Evolutionary conservation across 2,797 vertebrate species (phyloP), one percentile per base, ranked within the genome.

Genomic region (Tinamus major): DNA sequence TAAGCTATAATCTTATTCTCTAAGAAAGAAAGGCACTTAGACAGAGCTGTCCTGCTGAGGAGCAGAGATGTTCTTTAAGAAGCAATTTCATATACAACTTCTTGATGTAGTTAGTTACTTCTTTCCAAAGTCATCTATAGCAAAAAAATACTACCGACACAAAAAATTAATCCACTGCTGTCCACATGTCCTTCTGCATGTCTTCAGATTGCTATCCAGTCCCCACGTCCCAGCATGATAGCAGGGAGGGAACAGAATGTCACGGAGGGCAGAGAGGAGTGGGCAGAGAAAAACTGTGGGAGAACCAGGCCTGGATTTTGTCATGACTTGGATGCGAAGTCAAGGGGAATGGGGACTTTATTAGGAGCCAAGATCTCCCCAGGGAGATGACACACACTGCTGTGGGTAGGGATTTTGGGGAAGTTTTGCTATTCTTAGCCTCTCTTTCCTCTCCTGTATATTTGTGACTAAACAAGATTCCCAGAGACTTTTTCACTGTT

Each of bases 401-500:
- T 4, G 92, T 92, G 94, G 90, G 94, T 64, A 93, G 92, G 84
- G 81, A 89, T 87, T 94, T 82, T 90, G 79, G 90, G 86, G 86
- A 95, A 95, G 86, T 81, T 61, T 0, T 3, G 56, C 70, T 95
- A 92, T 93, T 96, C 61, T 95, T 90, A 95, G 92, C 7, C 0
- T 56, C 23, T 51, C 39, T 92, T 68, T 92, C 80, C 86, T 90
- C 78, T 68, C 65, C 75, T 84, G 78, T 90, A 41, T 90, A 37
- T 2, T 12, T 61, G 53, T 72, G 83, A n/a, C 80, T 84, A n/a
- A 4, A 64, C 81, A 77, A 3, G 13, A 90, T 24, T 75, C 56
- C 79, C 1, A 10, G 53, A 12, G 59, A 78, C 65, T 48, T 87
- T 69, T 55, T 85, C 87, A 23, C 42, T 0, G 20, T 59, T 76